Evolutionary conservation across 2,888 invertebrate species (phyloP), one percentile per base, ranked within the genome.

Genomic region (Epistrophe grossulariae): DNA sequence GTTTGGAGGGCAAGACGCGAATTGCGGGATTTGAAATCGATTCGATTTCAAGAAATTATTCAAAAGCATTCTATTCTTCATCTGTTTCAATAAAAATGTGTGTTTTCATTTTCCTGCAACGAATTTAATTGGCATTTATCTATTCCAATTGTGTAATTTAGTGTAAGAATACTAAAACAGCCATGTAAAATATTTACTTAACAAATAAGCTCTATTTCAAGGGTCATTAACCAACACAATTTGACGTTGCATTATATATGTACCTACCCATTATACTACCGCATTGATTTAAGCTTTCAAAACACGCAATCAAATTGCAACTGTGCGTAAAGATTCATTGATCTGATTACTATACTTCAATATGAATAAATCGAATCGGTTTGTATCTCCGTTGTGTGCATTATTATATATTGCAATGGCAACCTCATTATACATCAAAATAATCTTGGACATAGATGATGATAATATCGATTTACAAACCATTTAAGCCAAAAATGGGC

Each of bases 261-360:
- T 15, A 13, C 15, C 7, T 7, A n/a, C n/a, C n/a, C n/a, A n/a
- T n/a, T n/a, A n/a, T n/a, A 45, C 45, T 45, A 45, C 45, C 45
- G 45, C 45, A 52, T n/a, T 55, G 11, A 11, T 4, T 38, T 38
- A 38, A 24, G 4, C 19, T 40, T 60, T 60, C 13, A 19, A 19
- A 60, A 57, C 57, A 57, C 57, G 31, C 57, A 57, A 5, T 31
- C n/a, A 4, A 57, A 57, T n/a, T 57, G n/a, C 57, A 57, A 35
- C 31, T 31, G n/a, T n/a, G n/a, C 19, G 38, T 60, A 40, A 38
- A 38, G 38, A 60, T 60, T 35, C 17, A 59, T 11, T 60, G 24
- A 60, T 38, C 60, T 60, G 60, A 60, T 19, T 35, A 35, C n/a
- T n/a, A n/a, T n/a, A n/a, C 35, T 35, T 10, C 9, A 24, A 28